These are phyloP conservation scores for Corythaixoides concolor DNA, from an alignment of 2,113 vertebrate genomes.

Conservation along the genomic window DNA sequence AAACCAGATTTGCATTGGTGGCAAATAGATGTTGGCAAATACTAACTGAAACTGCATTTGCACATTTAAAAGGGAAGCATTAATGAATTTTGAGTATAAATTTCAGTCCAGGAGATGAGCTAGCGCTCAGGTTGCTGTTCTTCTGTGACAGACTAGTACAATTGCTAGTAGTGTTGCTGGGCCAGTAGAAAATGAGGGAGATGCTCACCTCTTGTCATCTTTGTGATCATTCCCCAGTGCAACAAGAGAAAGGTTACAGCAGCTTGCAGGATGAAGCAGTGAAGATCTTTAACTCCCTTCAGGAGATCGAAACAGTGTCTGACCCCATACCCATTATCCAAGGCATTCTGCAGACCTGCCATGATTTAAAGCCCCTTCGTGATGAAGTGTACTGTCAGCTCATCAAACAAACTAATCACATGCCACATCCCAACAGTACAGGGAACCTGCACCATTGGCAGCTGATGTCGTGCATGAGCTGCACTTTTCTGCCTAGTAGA, in stretches of 20 bases:
- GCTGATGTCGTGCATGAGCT: constrained; percentile 91
- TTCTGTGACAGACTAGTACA: neutral
- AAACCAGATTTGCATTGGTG: neutral
- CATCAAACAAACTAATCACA: constrained; percentile 94
- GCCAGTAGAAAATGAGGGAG: neutral
- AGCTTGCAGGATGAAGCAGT: constrained; percentile 93
- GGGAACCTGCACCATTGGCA: constrained; percentile 90
- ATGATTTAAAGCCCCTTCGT: constrained; percentile 87
- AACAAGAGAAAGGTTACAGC: constrained; percentile 88
- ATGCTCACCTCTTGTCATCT: neutral
- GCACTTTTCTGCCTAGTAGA: constrained; percentile 89
- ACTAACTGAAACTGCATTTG: neutral
- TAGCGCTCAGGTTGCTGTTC: neutral
- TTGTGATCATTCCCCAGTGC: constrained; percentile 72
- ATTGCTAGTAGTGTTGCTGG: neutral
- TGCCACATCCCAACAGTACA: constrained; percentile 86
- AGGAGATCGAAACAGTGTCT: constrained; percentile 89
- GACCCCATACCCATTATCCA: constrained; percentile 92
- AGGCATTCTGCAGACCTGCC: constrained; percentile 93
- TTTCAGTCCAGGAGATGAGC: neutral
- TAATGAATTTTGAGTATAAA: neutral
- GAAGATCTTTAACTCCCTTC: constrained; percentile 92
- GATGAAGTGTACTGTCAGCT: constrained; percentile 94
- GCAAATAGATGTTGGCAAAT: neutral
- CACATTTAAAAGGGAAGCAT: neutral